Percentiles rank a stretch among this genome's conserved stretches.
These are phyloP conservation scores for Periplaneta americana DNA, from an alignment of 1,140 invertebrate genomes.

Conservation along the genomic window DNA sequence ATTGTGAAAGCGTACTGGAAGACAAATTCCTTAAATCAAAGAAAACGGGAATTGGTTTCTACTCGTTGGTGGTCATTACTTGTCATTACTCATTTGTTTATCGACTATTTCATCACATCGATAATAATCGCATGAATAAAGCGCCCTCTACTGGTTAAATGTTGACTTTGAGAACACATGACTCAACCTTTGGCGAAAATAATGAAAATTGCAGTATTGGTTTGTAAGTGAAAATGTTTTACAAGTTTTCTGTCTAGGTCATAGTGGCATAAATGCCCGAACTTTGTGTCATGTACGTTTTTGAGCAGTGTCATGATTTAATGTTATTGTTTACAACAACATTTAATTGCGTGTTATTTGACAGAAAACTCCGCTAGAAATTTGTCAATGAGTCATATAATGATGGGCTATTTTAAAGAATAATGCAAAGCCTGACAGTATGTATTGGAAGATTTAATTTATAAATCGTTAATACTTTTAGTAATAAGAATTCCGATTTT, in stretches of 20 bases:
- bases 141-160: neutral
- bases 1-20: too few species aligned
- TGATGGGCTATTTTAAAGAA: neutral
- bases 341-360: neutral
- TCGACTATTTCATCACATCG: neutral
- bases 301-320: neutral
- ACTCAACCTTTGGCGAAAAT: neutral
- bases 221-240: neutral
- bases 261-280: neutral
- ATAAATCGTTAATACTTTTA: neutral
- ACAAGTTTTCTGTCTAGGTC: neutral
- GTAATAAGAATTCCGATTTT: too few species aligned
- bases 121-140: neutral
- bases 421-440: neutral
- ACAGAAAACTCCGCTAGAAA: neutral
- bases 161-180: neutral
- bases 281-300: neutral
- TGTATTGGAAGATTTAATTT: neutral
- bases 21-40: too few species aligned
- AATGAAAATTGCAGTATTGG: neutral
- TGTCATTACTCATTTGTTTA: too few species aligned
- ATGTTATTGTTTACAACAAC: neutral
- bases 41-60: too few species aligned
- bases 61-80: too few species aligned
- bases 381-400: neutral